phyloP scores from a whole-genome alignment of 2,113 vertebrate genomes.

The Anseranas semipalmata region DNA sequence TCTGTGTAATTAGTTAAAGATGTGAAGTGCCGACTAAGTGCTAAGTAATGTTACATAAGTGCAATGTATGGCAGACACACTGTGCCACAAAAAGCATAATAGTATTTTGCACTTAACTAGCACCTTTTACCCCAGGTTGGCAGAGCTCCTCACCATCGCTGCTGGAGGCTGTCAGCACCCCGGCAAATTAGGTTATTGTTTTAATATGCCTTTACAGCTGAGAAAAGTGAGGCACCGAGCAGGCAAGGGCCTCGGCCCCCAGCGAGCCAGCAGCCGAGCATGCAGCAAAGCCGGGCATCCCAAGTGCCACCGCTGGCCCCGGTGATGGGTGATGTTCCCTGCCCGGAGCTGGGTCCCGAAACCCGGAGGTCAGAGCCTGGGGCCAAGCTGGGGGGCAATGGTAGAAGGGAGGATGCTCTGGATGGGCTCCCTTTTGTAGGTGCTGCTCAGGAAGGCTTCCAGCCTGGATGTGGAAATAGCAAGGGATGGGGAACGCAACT shows the following conservation, averaged over 20 bases:
- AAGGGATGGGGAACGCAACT: not conserved
- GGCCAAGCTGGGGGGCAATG: not conserved
- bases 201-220: not conserved
- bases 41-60: slow-evolving; percentile 13
- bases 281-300: not conserved
- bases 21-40: slow-evolving; percentile 22
- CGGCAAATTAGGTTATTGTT: not conserved
- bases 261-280: not conserved
- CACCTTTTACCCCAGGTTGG: slow-evolving; percentile 42
- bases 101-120: not conserved
- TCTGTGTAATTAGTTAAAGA: slow-evolving; percentile 52
- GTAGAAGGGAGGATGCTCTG: not conserved
- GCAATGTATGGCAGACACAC: slow-evolving; percentile 24
- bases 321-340: not conserved
- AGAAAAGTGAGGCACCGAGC: slow-evolving; percentile 29
- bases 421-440: not conserved
- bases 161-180: slow-evolving; percentile 21
- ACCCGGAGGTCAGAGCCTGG: not conserved
- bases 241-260: not conserved
- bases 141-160: not conserved
- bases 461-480: not conserved
- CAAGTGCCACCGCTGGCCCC: not conserved
- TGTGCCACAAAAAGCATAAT: not conserved
- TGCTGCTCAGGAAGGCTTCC: not conserved
- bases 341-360: not conserved